A percentile compares a stretch with the other conserved stretches of the same genome.
Conservation (phyloP, 2,888 invertebrate genomes). For the Charanyca ferruginea region DNA sequence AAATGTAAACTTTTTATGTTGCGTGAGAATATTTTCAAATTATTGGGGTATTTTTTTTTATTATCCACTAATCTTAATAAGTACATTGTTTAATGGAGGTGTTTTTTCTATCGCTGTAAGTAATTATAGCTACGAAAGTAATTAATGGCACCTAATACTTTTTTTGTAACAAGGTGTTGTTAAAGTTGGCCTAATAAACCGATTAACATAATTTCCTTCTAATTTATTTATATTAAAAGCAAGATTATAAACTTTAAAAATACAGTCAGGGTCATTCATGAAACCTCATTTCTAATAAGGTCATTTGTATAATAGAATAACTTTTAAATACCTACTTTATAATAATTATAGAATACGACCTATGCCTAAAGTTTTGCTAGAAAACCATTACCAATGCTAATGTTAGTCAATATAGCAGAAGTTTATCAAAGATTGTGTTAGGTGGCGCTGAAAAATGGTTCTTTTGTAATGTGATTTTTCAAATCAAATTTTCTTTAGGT, state of each 20-base stretch:
- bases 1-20: slow-evolving; percentile 5
- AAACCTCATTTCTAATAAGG: slow-evolving; percentile 50
- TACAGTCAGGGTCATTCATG: slow-evolving; percentile 41
- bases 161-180: slow-evolving; percentile 3
- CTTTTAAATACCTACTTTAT: slow-evolving; percentile 4
- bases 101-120: slow-evolving; percentile 1
- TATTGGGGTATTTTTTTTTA: background rate
- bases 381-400: slow-evolving; percentile 7
- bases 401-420: background rate
- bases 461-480: too few relatives aligned
- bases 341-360: slow-evolving; percentile 11
- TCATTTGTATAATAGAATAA: slow-evolving; percentile 45
- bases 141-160: background rate
- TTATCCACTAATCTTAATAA: slow-evolving; percentile 3
- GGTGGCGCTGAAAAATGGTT: slow-evolving; percentile 1
- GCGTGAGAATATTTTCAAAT: background rate
- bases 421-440: background rate
- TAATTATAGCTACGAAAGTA: slow-evolving; percentile 4
- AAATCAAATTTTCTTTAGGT: too few relatives aligned
- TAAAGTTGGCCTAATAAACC: slow-evolving; percentile 10
- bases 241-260: slow-evolving; percentile 18
- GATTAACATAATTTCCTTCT: slow-evolving; percentile 3
- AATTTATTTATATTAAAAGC: slow-evolving; percentile 19
- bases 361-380: slow-evolving; percentile 10
- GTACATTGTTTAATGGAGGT: background rate